A percentile compares a stretch with the other conserved stretches of the same genome.
phyloP scores from a whole-genome alignment of 2,113 vertebrate species.

The Zosterops japonicus region DNA sequence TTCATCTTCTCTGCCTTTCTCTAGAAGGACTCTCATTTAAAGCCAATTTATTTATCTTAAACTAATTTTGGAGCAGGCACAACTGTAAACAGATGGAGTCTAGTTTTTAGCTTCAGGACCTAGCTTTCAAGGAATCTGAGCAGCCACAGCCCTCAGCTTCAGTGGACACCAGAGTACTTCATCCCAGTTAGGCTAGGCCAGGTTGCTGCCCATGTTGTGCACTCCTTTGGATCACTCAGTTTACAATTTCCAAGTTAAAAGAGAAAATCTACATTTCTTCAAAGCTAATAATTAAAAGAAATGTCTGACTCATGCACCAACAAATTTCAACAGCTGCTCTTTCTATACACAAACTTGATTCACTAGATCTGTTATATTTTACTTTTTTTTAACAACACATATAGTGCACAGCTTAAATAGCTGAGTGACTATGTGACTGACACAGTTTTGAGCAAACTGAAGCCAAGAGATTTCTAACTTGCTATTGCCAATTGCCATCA shows the following conservation, averaged over 20 bases:
- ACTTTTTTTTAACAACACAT: background rate
- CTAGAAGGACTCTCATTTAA: background rate
- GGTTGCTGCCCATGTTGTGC: background rate
- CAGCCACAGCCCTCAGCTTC: background rate
- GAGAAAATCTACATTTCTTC: background rate
- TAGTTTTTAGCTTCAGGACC: background rate
- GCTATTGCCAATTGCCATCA: background rate
- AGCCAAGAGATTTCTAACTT: background rate
- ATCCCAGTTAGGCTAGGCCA: background rate
- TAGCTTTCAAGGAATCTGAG: background rate
- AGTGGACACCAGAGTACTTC: background rate
- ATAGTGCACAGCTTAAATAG: background rate
- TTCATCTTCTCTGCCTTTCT: background rate
- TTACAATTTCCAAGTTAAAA: background rate
- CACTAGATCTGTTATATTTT: background rate
- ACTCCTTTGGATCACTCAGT: background rate
- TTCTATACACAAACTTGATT: background rate
- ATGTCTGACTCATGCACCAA: background rate
- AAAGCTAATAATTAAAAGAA: slow-evolving; percentile 11
- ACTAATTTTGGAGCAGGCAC: background rate
- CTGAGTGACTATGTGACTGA: background rate
- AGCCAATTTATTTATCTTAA: background rate
- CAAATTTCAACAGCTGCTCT: slow-evolving; percentile 8
- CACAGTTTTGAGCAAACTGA: background rate
- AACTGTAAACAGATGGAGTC: background rate